Base-by-base conservation (phyloP, 2,113 vertebrate genomes). In the Tinamus guttatus region DNA sequence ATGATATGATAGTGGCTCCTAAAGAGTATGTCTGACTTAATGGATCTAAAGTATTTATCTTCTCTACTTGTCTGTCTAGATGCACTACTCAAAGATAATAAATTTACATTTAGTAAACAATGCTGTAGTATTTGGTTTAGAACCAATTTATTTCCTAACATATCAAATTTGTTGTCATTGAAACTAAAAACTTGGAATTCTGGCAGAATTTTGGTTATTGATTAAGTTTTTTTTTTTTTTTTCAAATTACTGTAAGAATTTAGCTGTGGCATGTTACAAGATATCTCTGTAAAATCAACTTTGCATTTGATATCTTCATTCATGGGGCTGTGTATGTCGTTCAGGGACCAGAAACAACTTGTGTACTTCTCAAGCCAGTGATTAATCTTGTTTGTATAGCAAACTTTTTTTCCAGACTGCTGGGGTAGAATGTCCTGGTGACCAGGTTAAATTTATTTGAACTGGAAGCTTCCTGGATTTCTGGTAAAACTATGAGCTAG, bases 281-380 rank as follows among this genome's bases (percentile, higher is more conserved):
- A 34, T 45, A 47, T 11, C 22, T 59, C 22, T n/a, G 58, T 27
- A 60, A 89, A 74, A 38, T 43, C 14, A 67, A 13, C 32, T 63
- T 54, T 87, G 0, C 54, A 15, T 96, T 81, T 58, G 45, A 7
- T 71, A 28, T 71, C 4, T 43, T 81, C 16, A 60, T 84, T 30
- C 1, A n/a, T 77, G 70, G 7, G 36, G 0, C 0, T 40, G 6
- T 1, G 3, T 54, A 2, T 28, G 19, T 58, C 18, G 27, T 1
- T 3, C 36, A 63, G 6, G 20, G 22, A 67, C 40, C 8, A 69
- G 92, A 90, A n/a, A 4, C 12, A 36, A 5, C 25, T 68, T 88
- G 18, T 17, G 58, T 77, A 69, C 13, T 78, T 51, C 38, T 20
- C 0, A 20, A 59, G 5, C 12, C 75, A 75, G 14, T 60, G 41